A percentile compares a stretch with the other conserved stretches of the same genome.
Conservation (phyloP, 2,888 invertebrate species). For the Unio delphinus region DNA sequence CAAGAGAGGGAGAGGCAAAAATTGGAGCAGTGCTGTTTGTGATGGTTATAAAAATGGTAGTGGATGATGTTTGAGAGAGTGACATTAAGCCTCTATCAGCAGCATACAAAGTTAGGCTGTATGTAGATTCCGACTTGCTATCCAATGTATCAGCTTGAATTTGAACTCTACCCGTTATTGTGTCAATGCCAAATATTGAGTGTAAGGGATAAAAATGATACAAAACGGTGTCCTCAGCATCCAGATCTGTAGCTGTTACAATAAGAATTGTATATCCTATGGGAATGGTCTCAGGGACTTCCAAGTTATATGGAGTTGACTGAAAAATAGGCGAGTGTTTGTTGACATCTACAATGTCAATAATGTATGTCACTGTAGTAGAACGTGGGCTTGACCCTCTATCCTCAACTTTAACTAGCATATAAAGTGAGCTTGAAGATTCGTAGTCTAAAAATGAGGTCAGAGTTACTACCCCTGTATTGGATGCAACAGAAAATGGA, state of each 20-base stretch:
- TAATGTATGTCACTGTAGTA: conserved; percentile 22
- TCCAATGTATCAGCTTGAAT: conserved; percentile 30
- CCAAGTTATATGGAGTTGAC: conserved; percentile 24
- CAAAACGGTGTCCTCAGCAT: conserved; percentile 29
- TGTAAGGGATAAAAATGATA: conserved; percentile 17
- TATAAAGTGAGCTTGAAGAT: conserved; percentile 13
- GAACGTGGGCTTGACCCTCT: conserved; percentile 17
- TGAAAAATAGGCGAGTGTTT: conserved; percentile 43
- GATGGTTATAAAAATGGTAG: conserved; percentile 38
- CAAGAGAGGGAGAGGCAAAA: conserved; percentile 39
- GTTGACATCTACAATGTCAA: conserved; percentile 40
- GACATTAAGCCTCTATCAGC: conserved; percentile 30
- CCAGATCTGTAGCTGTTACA: conserved; percentile 41
- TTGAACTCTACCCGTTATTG: conserved; percentile 35
- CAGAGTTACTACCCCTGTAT: conserved; percentile 35
- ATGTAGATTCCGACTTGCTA: conserved; percentile 42
- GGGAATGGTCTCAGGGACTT: conserved; percentile 31
- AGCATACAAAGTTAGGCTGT: conserved; percentile 31
- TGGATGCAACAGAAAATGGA: conserved; percentile 35
- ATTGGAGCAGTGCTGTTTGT: conserved; percentile 45
- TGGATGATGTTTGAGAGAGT: conserved; percentile 15
- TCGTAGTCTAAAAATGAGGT: conserved; percentile 24
- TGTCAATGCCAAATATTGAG: conserved; percentile 38
- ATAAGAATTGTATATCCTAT: conserved; percentile 33
- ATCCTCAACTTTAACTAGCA: conserved; percentile 18